Percentiles rank a stretch among this genome's conserved stretches.
Conservation (phyloP, 2,888 invertebrate species). For the Cepaea hortensis region DNA sequence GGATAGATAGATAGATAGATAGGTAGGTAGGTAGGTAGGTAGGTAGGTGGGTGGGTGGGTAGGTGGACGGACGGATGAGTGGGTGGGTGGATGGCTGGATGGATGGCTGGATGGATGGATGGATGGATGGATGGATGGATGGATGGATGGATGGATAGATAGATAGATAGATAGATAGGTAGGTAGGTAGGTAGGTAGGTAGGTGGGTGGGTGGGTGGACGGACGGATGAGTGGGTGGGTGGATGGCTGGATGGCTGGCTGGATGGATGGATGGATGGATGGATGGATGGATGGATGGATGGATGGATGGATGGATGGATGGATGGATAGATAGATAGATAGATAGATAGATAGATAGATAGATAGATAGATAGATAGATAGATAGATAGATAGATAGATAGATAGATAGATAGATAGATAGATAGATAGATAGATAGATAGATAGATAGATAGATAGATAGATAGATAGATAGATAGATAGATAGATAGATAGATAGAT, state of each 20-base stretch:
- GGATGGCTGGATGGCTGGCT: conserved; percentile 3
- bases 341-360: background rate
- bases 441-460: conserved; percentile 21
- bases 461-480: conserved; percentile 13
- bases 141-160: conserved; percentile 8
- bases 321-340: background rate
- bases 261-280: conserved; percentile 7
- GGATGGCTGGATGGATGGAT: background rate
- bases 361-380: background rate
- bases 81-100: background rate
- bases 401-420: conserved; percentile 6
- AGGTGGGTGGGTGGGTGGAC: conserved; percentile 1
- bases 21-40: background rate
- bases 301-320: background rate
- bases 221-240: background rate
- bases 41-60: background rate
- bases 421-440: background rate
- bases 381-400: background rate
- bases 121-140: conserved; percentile 8
- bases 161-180: conserved; percentile 11
- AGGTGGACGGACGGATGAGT: background rate
- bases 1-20: background rate
- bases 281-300: background rate
- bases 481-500: conserved; percentile 16
- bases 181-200: conserved; percentile 13